Evolutionary conservation across 2,888 invertebrate species (phyloP).

Genomic region (Zelleria hepariella): DNA sequence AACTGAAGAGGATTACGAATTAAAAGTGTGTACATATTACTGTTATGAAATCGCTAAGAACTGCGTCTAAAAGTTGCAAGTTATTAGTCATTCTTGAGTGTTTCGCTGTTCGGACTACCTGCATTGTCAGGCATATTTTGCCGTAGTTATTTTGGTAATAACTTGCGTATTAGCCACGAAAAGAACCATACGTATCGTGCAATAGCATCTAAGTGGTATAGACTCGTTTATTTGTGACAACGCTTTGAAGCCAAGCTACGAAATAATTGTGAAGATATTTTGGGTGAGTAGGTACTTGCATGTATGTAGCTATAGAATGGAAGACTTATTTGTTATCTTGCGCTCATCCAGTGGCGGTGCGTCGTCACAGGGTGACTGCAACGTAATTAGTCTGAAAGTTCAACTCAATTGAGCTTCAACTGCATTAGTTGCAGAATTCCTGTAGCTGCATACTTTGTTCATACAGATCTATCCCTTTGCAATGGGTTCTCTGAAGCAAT

Average conservation of each 20-base stretch:
- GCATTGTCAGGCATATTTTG: slow-evolving; percentile 59
- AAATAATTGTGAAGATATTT: slow-evolving; percentile 7
- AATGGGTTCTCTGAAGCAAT: not conserved
- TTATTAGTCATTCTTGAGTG: slow-evolving; percentile 35
- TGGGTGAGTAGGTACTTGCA: slow-evolving; percentile 4
- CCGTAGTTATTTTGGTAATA: slow-evolving; percentile 42
- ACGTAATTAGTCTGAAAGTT: not conserved
- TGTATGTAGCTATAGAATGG: slow-evolving; percentile 1
- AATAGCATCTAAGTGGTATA: not conserved
- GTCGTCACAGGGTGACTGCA: not conserved
- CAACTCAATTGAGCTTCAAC: not conserved
- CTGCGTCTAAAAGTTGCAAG: slow-evolving; percentile 26
- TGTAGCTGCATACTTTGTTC: not conserved
- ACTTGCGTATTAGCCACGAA: not conserved
- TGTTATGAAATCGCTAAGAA: not conserved
- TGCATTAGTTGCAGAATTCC: not conserved
- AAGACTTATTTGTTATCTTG: slow-evolving; percentile 2
- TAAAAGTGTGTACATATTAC: not conserved
- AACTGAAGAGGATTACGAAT: slow-evolving; percentile 14
- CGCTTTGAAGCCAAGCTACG: not conserved
- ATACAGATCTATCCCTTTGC: not conserved
- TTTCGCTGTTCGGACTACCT: slow-evolving; percentile 66
- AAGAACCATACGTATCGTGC: not conserved
- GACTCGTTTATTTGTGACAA: not conserved
- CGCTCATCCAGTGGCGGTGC: not conserved